A percentile compares a stretch with the other conserved stretches of the same genome.
Evolutionary conservation across 2,797 vertebrate species (phyloP).

Genomic region (Cossypha caffra): DNA sequence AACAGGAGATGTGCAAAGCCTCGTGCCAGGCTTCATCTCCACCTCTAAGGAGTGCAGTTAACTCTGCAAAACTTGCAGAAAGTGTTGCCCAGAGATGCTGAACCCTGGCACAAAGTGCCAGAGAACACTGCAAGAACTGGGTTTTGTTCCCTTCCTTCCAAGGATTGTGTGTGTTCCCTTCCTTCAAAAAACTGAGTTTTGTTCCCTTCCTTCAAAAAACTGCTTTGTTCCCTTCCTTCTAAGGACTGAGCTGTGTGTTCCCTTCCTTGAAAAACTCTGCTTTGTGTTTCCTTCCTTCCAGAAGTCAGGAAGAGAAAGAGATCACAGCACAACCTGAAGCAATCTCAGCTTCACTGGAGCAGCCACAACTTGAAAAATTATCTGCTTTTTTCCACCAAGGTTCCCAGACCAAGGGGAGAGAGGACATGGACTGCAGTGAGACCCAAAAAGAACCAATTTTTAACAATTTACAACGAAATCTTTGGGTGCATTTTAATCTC

Average conservation of each 20-base stretch:
- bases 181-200: no score
- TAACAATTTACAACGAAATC: neutral
- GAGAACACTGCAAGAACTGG: neutral
- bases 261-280: no score
- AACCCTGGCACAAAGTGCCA: neutral
- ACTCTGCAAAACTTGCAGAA: neutral
- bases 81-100: neutral
- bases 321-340: neutral
- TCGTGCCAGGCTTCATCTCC: neutral
- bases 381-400: neutral
- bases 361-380: fast-evolving
- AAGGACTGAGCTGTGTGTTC: neutral
- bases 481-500: neutral
- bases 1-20: neutral
- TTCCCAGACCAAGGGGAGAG: neutral
- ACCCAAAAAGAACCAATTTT: neutral
- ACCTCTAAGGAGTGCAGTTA: neutral
- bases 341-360: neutral
- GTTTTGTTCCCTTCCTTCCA: neutral
- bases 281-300: no score
- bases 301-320: neutral
- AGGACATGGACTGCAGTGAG: neutral
- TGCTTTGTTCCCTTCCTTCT: no score
- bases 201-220: neutral
- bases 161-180: neutral